Conservation (phyloP, 1,140 invertebrate genomes). For the Cotesia vestalis region DNA sequence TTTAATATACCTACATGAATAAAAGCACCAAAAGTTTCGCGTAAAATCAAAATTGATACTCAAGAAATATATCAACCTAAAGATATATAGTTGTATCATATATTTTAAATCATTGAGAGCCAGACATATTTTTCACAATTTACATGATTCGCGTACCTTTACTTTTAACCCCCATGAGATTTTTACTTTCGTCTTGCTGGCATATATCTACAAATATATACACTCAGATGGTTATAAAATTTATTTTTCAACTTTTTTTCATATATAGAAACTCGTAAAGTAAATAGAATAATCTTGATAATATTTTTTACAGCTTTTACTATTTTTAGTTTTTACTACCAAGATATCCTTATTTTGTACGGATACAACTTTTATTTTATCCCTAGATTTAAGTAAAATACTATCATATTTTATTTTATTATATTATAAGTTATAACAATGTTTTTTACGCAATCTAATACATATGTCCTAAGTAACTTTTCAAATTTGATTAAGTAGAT, state of each 20-base stretch:
- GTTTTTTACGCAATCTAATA: no score
- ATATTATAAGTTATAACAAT: no score
- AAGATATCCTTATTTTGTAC: no score
- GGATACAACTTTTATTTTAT: no score
- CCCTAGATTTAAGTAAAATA: no score
- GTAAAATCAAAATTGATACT: conserved; percentile 15
- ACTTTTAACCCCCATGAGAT: conserved; percentile 22
- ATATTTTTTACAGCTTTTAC: no score
- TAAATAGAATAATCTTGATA: no score
- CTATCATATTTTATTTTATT: no score
- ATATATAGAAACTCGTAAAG: no score
- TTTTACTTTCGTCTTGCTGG: conserved; percentile 17
- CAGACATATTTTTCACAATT: conserved; percentile 38
- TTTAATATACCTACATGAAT: not conserved
- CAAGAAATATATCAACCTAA: conserved; percentile 9
- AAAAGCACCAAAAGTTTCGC: not conserved
- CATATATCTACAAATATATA: not conserved
- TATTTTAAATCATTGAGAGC: conserved; percentile 35
- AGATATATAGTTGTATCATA: conserved; percentile 17
- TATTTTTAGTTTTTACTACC: no score
- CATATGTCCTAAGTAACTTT: no score
- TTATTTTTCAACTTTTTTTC: conserved; percentile 17
- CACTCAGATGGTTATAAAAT: not conserved
- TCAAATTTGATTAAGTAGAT: no score
- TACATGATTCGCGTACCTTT: conserved; percentile 32